Evolutionary conservation across 2,888 invertebrate genomes (phyloP).

Genomic region (Leptura quadrifasciata): DNA sequence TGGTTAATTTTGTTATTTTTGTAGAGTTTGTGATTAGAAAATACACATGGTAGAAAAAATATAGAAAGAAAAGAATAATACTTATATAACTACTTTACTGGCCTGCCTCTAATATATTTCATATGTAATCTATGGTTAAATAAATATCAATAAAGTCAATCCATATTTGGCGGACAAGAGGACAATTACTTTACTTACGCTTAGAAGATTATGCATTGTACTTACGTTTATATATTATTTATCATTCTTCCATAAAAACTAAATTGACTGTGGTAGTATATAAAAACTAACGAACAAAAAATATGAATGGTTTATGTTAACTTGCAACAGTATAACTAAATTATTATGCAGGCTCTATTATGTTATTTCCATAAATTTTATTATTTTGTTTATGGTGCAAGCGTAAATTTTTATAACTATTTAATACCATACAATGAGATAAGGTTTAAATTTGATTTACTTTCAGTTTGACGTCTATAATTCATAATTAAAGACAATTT

Average conservation of each 20-base stretch:
- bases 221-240: neutral
- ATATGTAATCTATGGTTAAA: too few species aligned
- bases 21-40: too few species aligned
- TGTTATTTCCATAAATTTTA: slow-evolving; percentile 16
- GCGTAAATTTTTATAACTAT: slow-evolving; percentile 10
- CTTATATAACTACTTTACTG: too few species aligned
- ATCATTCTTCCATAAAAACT: neutral
- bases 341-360: neutral
- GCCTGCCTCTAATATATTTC: too few species aligned
- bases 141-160: too few species aligned
- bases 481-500: neutral
- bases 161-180: too few species aligned
- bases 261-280: neutral
- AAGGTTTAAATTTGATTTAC: neutral
- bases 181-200: too few species aligned
- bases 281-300: neutral
- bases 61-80: too few species aligned
- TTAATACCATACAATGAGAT: neutral
- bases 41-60: too few species aligned
- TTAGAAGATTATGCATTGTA: neutral
- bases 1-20: too few species aligned
- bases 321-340: neutral
- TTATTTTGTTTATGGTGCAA: neutral
- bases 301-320: neutral
- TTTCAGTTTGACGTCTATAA: neutral